Base-by-base conservation (phyloP, 2,113 vertebrate genomes). In the Plotosus lineatus region DNA sequence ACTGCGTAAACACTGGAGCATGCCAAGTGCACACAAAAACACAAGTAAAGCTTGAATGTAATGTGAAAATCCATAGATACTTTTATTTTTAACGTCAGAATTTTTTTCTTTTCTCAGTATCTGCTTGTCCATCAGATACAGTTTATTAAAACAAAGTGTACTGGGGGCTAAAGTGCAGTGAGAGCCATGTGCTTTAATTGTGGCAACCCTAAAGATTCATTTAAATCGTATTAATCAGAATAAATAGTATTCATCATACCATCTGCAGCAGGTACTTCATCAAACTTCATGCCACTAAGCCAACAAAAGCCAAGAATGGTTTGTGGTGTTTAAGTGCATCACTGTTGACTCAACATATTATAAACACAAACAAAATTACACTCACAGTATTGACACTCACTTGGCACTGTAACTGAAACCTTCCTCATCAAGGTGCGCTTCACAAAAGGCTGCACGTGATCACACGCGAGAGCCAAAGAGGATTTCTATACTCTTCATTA, bases 361-460 rank as follows among this genome's bases (percentile, higher is more conserved):
- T 26, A 44, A 23, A 69, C 23, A 28, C 2, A 15, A 58, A 51
- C 28, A 23, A 83, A 51, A 65, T 60, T 44, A 82, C 42, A 69
- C 44, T 17, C 78, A 80, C 78, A 28, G 40, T 36, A 51, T 36
- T 3, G 69, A 28, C 46, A 6, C 28, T 65, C 77, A 50, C 72
- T 65, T 77, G 78, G 78, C 71, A 84, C 82, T 15, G 58, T 56
- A 74, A 66, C 81, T 48, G 75, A 75, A 78, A 78, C 82, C 75
- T 83, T 77, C 4, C 55, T 78, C 36, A 19, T 76, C 58, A 81
- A 81, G 81, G 77, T 78, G 83, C 69, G 68, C 26, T 19, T 48
- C 78, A 74, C 79, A 71, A 72, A 69, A 80, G 77, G 56, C 71
- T 84, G 60, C 83, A 84, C 50, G 31, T n/a, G n/a, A n/a, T 78